phyloP scores from a whole-genome alignment of 2,797 vertebrate genomes.

The Phataginus tricuspis region DNA sequence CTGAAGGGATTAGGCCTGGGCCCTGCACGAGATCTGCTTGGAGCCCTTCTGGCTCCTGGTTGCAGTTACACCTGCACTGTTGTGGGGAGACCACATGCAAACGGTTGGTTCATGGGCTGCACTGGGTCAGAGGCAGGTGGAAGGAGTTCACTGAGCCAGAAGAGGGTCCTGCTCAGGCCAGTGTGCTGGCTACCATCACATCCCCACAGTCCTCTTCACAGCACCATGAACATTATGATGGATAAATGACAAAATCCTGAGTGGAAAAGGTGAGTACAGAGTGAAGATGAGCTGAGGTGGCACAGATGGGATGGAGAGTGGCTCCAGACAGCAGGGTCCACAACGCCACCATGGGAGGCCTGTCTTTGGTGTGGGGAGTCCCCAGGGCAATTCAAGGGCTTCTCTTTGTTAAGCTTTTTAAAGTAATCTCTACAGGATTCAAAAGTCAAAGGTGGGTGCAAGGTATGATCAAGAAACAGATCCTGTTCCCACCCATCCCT shows the following conservation, averaged over 20 bases:
- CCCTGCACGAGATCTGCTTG: fast-evolving
- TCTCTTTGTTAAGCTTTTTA: background rate
- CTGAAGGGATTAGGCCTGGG: background rate
- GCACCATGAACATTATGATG: background rate
- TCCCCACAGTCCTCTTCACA: background rate
- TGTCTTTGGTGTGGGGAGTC: fast-evolving
- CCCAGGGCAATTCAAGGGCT: no score
- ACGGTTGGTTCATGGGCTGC: no score
- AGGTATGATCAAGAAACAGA: background rate
- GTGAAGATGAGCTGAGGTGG: background rate
- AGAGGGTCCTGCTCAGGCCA: no score
- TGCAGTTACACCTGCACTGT: background rate
- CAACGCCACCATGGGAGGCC: background rate
- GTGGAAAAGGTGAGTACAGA: background rate
- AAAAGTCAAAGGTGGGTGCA: background rate
- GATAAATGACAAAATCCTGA: background rate
- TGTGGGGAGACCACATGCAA: background rate
- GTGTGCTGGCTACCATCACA: no score
- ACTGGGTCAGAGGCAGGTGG: no score
- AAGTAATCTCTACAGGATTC: background rate
- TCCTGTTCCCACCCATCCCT: background rate
- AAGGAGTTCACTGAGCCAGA: background rate
- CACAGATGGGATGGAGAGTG: no score
- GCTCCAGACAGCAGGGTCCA: background rate
- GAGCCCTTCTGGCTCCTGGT: fast-evolving